A percentile compares a stretch with the other conserved stretches of the same genome.
These are phyloP conservation scores for Isaurus tuberculatus DNA, from an alignment of 92 coral and sea anemone genomes.

Conservation along the genomic window DNA sequence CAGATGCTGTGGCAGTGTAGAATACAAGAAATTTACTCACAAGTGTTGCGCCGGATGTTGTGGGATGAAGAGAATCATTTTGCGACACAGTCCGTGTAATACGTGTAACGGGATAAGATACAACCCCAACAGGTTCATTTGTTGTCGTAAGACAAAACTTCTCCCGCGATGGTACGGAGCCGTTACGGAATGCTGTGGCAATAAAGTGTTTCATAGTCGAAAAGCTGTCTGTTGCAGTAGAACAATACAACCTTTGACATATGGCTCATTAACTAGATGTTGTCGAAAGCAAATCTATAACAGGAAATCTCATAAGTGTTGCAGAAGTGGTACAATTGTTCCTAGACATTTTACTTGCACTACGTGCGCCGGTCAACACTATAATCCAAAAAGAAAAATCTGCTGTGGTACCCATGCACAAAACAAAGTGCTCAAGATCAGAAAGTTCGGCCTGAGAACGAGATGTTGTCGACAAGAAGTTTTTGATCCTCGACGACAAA, in stretches of 20 bases:
- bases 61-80: background rate
- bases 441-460: background rate
- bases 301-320: background rate
- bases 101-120: background rate
- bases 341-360: background rate
- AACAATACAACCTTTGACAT: background rate
- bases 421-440: background rate
- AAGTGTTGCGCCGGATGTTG: conserved; percentile 12
- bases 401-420: background rate
- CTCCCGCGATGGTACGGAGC: background rate
- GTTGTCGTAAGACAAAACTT: background rate
- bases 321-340: background rate
- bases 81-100: background rate
- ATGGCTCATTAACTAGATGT: background rate
- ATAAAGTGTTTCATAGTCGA: background rate
- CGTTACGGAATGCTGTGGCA: conserved; percentile 18
- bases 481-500: background rate
- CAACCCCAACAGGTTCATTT: conserved; percentile 13
- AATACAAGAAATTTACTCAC: background rate
- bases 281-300: conserved; percentile 3
- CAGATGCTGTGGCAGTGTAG: background rate
- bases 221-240: background rate
- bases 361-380: conserved; percentile 13
- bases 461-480: conserved; percentile 3
- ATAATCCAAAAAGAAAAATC: background rate